Percentiles rank a stretch among this genome's conserved stretches.
Conservation (phyloP, 30 jellyfish, hydroid and myxozoan genomes). For the Chrysaora quinquecirrha region DNA sequence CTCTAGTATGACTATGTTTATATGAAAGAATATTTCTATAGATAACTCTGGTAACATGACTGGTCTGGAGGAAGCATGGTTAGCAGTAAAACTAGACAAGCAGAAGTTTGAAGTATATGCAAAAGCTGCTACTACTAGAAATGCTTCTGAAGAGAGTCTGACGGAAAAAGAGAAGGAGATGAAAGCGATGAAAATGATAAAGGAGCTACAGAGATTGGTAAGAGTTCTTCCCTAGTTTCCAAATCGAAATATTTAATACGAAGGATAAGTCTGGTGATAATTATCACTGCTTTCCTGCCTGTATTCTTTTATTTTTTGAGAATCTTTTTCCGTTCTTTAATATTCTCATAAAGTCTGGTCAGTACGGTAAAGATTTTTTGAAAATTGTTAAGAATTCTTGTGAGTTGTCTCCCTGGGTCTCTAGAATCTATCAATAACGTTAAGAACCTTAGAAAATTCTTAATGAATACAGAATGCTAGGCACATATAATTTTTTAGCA, state of each 20-base stretch:
- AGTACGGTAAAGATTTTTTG: not conserved
- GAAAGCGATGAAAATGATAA: conserved; percentile 19
- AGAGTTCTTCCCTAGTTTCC: conserved; percentile 7
- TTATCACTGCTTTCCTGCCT: conserved; percentile 5
- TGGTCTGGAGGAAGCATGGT: conserved; percentile 46
- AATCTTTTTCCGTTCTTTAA: not conserved
- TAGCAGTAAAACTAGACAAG: conserved; percentile 12
- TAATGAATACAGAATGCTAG: not conserved
- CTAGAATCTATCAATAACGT: conserved; percentile 5
- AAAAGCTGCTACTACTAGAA: conserved; percentile 4
- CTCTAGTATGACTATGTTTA: conserved; percentile 2
- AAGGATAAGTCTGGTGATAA: conserved; percentile 5
- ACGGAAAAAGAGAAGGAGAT: conserved; percentile 35
- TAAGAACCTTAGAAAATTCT: not conserved
- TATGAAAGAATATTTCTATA: not conserved
- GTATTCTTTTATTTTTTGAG: not conserved
- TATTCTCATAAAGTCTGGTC: conserved; percentile 3
- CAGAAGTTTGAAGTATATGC: conserved; percentile 6
- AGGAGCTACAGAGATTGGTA: conserved; percentile 50
- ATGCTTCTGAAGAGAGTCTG: conserved; percentile 35
- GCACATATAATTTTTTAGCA: conserved; percentile 8
- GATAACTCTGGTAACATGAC: conserved; percentile 32
- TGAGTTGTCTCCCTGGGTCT: conserved; percentile 11
- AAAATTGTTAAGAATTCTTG: conserved; percentile 12
- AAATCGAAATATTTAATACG: conserved; percentile 1